Base-by-base conservation (phyloP, 2,113 vertebrate species). In the Phalacrocorax pelagicus region DNA sequence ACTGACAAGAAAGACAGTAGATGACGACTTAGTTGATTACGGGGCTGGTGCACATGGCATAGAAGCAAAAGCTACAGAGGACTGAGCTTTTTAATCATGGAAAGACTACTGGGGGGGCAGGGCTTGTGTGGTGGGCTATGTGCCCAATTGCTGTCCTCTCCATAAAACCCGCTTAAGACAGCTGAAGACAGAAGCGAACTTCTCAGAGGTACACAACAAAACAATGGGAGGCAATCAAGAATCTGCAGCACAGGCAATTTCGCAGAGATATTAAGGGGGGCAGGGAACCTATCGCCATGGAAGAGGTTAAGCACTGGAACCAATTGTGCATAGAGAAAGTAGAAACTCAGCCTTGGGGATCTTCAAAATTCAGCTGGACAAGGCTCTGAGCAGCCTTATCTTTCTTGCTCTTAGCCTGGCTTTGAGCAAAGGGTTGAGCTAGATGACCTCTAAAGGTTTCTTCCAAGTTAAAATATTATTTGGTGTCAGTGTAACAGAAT, bases 291-390 rank as follows among this genome's bases (percentile, higher is more conserved):
- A 44, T 29, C 23, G 3, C 27, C 38, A 27, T 4, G 6, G 32
- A 89, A 47, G 15, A 46, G 21, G 24, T 18, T 61, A 70, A 90
- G 18, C 32, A 62, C 20, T 55, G 15, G 52, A 77, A 77, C n/a
- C 1, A 12, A 32, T 1, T n/a, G 42, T 1, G 0, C 7, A n/a
- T 0, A 34, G 5, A 71, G 5, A 9, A 57, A 74, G 21, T 0
- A 59, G 2, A 85, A 94, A 78, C 7, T 58, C 16, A 54, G 52
- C 38, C 74, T 47, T 34, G 26, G 11, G 83, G 10, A 52, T 23
- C 44, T 75, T 47, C 22, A 71, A 32, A 19, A 18, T 47, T 23
- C 21, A 77, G 32, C 9, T 18, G 18, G 15, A 55, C n/a, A 81
- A 61, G 30, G 15, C 20, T 72, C 49, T 69, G 18, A 83, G 14